These are phyloP conservation scores for Parazoanthus atlanticus DNA, from an alignment of 92 coral and sea anemone species.

Conservation along the genomic window DNA sequence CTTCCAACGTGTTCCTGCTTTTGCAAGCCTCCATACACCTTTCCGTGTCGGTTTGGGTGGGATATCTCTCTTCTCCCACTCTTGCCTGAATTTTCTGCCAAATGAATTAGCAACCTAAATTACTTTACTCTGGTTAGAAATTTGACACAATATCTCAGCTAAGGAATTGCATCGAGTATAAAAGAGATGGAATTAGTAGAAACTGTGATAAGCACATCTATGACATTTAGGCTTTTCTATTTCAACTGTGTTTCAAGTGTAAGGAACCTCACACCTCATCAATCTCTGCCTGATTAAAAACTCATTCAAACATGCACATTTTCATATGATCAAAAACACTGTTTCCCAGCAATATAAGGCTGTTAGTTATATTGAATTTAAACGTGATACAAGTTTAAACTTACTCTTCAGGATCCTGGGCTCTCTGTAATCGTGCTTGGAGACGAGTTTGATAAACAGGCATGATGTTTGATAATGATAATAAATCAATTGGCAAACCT, in stretches of 20 bases:
- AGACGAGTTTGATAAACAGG: neutral
- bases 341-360: neutral
- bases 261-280: no score
- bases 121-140: no score
- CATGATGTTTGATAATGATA: neutral
- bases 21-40: constrained; percentile 13
- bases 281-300: no score
- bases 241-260: no score
- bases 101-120: neutral
- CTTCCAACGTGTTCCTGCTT: constrained; percentile 9
- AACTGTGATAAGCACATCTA: no score
- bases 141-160: no score
- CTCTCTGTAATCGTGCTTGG: neutral
- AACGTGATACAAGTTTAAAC: neutral
- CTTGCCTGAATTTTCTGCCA: neutral
- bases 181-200: no score
- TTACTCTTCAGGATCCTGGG: constrained; percentile 9
- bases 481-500: neutral
- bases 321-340: neutral
- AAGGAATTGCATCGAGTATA: no score
- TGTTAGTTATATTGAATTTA: neutral
- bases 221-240: no score
- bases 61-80: constrained; percentile 4
- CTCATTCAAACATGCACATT: no score
- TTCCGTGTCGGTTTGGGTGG: constrained; percentile 11